Evolutionary conservation across 2,113 vertebrate genomes (phyloP).

Genomic region (Daubentonia madagascariensis): DNA sequence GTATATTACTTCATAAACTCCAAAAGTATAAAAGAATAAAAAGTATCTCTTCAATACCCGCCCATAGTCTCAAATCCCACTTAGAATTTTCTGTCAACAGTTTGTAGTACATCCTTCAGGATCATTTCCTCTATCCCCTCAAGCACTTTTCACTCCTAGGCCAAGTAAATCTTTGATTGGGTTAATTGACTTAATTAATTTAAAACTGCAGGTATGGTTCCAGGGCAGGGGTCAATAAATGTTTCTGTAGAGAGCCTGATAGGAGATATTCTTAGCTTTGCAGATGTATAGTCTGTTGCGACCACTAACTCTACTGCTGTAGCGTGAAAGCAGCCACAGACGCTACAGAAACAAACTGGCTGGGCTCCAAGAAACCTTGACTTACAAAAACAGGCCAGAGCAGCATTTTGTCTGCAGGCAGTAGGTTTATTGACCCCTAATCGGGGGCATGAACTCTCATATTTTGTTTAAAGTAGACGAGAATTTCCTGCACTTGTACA

Average conservation of each 20-base stretch:
- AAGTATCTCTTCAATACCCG: neutral
- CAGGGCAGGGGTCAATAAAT: neutral
- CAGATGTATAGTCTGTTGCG: neutral
- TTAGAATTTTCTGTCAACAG: neutral
- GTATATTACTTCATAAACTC: neutral
- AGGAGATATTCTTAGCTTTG: neutral
- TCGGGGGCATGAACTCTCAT: neutral
- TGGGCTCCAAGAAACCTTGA: neutral
- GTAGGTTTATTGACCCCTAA: neutral
- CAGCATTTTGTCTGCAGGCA: neutral
- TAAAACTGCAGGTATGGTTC: neutral
- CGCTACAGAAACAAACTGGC: neutral
- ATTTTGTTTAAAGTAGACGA: neutral
- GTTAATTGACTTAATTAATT: constrained; percentile 18
- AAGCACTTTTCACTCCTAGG: neutral
- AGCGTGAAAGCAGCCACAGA: neutral
- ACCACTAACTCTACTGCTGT: neutral
- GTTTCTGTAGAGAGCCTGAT: neutral
- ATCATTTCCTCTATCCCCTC: neutral
- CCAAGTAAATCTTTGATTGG: neutral
- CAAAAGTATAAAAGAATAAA: neutral
- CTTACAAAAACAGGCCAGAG: neutral
- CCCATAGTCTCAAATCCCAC: neutral
- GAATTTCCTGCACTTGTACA: neutral
- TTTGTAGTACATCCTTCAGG: neutral